These are phyloP conservation scores for Pseudonaja textilis DNA, from an alignment of 2,113 vertebrate species.

Conservation along the genomic window DNA sequence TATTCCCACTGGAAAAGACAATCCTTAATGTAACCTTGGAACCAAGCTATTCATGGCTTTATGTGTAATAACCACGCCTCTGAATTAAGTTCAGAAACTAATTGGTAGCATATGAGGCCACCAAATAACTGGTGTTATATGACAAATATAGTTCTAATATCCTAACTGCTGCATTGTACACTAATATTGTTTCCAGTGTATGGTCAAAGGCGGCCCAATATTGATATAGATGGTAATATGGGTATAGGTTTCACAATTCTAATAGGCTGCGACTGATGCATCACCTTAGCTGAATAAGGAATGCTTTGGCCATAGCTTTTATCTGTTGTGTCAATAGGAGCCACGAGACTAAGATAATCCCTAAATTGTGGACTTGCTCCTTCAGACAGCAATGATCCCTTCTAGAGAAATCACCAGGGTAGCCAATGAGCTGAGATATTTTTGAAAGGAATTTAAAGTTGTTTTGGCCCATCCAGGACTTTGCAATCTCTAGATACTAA, in stretches of 20 bases:
- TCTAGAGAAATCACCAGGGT: background rate
- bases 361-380: background rate
- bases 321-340: background rate
- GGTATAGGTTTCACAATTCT: background rate
- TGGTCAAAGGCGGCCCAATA: background rate
- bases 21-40: background rate
- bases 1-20: background rate
- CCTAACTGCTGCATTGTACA: background rate
- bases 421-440: background rate
- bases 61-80: background rate
- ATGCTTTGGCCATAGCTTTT: background rate
- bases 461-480: background rate
- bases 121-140: background rate
- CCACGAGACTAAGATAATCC: background rate
- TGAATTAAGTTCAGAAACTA: background rate
- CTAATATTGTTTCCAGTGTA: background rate
- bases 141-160: background rate
- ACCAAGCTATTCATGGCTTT: background rate
- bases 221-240: background rate
- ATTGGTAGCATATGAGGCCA: background rate
- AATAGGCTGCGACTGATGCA: background rate
- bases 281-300: background rate
- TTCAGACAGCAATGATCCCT: background rate
- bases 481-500: background rate
- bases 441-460: background rate